Evolutionary conservation across 1,140 invertebrate species (phyloP), one percentile per base, ranked within the genome.

Genomic region (Drosophila melanica): DNA sequence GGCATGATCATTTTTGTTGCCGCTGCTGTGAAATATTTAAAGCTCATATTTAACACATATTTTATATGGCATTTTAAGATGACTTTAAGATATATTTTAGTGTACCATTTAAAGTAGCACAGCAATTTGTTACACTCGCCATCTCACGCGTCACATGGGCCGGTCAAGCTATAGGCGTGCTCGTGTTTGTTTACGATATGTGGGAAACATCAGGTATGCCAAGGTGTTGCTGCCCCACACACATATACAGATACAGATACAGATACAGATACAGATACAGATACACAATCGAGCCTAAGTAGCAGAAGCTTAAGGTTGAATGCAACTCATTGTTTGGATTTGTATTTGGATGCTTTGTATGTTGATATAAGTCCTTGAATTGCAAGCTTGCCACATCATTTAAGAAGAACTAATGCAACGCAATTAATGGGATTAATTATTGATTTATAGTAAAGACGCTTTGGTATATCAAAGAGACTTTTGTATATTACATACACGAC

Each of bases 51-150:
- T 63, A 72, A 81, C 55, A 84, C 81, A 81, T 77, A 85, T 77
- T 75, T 86, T 65, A 85, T 85, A 77, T 71, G 81, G 59, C 59
- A 71, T 48, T 69, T 75, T 62, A 66, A 78, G 81, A 72, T 73
- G 82, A 63, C 79, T 72, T 62, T 66, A 69, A 87, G 81, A 86
- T 86, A 79, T 87, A 72, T 69, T 78, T 87, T 69, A 81, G 63
- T 66, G 59, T 48, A 63, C 66, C 82, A 79, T 87, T 86, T 87
- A 82, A 81, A 86, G 82, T 79, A 69, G 66, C 79, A 79, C 67
- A 79, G 57, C 80, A 80, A 84, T 84, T 84, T 84, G 80, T 84
- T 79, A 84, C 62, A 70, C 41, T 58, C 39, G 30, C 50, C 57
- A 47, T 14, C 58, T 44, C 66, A 11, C 54, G 39, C 30, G 42